Evolutionary conservation across 2,888 invertebrate genomes (phyloP).

Genomic region (Philereme transversata): DNA sequence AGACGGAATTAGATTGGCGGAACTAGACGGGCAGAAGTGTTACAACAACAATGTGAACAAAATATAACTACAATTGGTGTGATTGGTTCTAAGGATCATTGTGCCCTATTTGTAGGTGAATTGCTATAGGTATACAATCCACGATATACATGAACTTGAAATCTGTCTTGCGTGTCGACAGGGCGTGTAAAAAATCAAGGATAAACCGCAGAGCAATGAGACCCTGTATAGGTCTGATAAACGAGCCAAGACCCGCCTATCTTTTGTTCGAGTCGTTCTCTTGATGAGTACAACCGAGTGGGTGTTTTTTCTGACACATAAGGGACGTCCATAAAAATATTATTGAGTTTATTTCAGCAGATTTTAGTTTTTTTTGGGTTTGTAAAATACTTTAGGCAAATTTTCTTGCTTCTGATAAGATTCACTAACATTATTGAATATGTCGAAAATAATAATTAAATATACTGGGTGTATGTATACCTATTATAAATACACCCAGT

Average conservation of each 20-base stretch:
- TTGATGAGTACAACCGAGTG: conserved; percentile 42
- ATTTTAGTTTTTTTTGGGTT: background rate
- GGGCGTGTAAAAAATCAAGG: conserved; percentile 38
- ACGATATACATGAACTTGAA: conserved; percentile 37
- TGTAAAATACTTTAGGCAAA: no score
- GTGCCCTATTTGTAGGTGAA: background rate
- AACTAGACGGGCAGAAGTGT: no score
- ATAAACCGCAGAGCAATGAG: conserved; percentile 32
- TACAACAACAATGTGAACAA: no score
- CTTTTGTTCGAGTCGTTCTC: conserved; percentile 45
- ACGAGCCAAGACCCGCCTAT: conserved; percentile 47
- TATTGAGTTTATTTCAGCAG: conserved; percentile 17
- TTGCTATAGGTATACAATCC: background rate
- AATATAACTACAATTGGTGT: no score
- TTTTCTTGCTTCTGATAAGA: no score
- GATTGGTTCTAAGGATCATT: no score
- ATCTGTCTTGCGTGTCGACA: conserved; percentile 42
- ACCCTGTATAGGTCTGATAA: conserved; percentile 43
- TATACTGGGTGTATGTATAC: no score
- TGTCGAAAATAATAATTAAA: no score
- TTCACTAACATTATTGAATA: no score
- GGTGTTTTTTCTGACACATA: conserved; percentile 39
- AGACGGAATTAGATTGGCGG: no score
- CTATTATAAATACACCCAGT: no score
- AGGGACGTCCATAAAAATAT: conserved; percentile 33